These are phyloP conservation scores for Caenorhabditis sp. DNA, from an alignment of 2,888 invertebrate species.

Conservation along the genomic window DNA sequence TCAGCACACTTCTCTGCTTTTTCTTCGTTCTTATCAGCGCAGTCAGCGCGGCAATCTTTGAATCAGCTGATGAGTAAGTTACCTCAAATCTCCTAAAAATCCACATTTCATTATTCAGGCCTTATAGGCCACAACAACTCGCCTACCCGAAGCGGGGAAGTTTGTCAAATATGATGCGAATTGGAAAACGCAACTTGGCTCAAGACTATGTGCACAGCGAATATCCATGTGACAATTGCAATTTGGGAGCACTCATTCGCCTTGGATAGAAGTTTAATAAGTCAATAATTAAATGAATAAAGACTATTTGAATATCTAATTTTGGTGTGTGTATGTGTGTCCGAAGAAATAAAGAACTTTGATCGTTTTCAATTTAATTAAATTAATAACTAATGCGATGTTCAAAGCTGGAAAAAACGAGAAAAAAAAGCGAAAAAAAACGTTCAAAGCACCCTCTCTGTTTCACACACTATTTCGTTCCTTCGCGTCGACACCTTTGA, in stretches of 20 bases:
- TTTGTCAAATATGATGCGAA: slow-evolving; percentile 46
- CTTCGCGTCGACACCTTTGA: too few relatives aligned
- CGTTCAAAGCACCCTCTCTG: too few relatives aligned
- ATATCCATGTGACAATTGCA: slow-evolving; percentile 25
- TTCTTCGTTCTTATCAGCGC: neutral
- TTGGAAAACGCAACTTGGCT: slow-evolving; percentile 35
- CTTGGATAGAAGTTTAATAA: slow-evolving; percentile 17
- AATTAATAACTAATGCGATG: too few relatives aligned
- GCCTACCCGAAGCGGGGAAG: slow-evolving; percentile 24
- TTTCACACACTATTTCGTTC: too few relatives aligned
- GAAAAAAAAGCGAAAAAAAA: too few relatives aligned
- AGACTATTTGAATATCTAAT: neutral
- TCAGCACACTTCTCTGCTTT: neutral
- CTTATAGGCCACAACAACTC: neutral
- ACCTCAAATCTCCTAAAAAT: neutral
- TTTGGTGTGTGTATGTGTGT: neutral
- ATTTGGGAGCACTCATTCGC: slow-evolving; percentile 38
- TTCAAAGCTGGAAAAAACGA: too few relatives aligned
- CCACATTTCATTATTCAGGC: neutral
- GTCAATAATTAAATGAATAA: neutral
- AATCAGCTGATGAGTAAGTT: neutral
- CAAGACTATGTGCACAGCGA: slow-evolving; percentile 1
- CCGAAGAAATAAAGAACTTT: neutral
- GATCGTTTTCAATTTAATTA: neutral
- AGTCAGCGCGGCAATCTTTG: neutral